Evolutionary conservation across 1,140 invertebrate species (phyloP).

Genomic region (Drosophila ogumai): DNA sequence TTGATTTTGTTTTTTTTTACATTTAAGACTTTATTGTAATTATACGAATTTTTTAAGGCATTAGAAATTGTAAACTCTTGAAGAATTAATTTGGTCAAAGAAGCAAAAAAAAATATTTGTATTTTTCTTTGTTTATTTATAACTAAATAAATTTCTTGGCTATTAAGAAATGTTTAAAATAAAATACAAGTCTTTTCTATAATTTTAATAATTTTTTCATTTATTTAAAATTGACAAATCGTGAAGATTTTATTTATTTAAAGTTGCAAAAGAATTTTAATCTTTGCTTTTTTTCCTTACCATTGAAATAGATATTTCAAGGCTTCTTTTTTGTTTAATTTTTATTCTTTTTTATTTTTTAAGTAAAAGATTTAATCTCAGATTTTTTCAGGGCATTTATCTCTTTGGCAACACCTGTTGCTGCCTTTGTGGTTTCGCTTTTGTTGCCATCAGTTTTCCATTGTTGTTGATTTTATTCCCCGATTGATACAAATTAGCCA

Average conservation of each 20-base stretch:
- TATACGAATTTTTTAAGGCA: not conserved
- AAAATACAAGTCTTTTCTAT: not conserved
- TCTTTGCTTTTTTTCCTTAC: not conserved
- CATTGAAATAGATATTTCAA: no score
- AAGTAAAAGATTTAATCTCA: not conserved
- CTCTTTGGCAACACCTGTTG: conserved; percentile 1
- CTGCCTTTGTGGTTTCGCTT: conserved; percentile 2
- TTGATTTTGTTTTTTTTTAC: not conserved
- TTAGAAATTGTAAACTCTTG: no score
- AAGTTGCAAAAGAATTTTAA: not conserved
- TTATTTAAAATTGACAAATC: no score
- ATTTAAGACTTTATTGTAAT: not conserved
- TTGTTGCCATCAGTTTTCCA: conserved; percentile 19
- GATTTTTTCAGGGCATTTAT: not conserved
- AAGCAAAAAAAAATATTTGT: no score
- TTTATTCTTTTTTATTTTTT: not conserved
- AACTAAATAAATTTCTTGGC: not conserved
- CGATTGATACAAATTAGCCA: conserved; percentile 37
- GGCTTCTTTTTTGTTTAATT: not conserved
- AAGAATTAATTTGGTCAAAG: no score
- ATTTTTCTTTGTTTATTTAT: no score
- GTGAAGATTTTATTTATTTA: not conserved
- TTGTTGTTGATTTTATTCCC: conserved; percentile 24
- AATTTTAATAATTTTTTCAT: not conserved
- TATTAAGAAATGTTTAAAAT: not conserved